Evolutionary conservation across 1,140 invertebrate genomes (phyloP).

Genomic region (Drosophila rufa): DNA sequence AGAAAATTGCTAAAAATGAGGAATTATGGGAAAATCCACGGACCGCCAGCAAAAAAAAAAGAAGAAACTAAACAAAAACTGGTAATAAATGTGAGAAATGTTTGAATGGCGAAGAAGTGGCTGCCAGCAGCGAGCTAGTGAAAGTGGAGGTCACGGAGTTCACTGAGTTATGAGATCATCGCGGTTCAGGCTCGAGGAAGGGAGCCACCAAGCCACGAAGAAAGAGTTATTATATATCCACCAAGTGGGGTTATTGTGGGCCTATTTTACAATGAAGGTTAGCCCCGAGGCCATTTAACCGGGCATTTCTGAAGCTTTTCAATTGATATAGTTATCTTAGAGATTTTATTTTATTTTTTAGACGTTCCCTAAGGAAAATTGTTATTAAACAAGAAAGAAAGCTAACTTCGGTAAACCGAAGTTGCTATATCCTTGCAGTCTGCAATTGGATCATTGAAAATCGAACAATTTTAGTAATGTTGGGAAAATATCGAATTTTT

Average conservation of each 20-base stretch:
- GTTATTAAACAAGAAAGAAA: too few relatives aligned
- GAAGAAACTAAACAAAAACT: conserved; percentile 21
- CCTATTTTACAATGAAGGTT: not conserved
- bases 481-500: too few relatives aligned
- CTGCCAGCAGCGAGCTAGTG: conserved; percentile 30
- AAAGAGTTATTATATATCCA: conserved; percentile 1
- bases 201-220: not conserved
- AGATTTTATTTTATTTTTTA: not conserved
- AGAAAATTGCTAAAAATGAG: conserved; percentile 41
- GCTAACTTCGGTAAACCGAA: too few relatives aligned
- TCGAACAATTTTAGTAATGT: too few relatives aligned
- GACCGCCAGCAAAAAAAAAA: conserved; percentile 4
- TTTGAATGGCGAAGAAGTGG: conserved; percentile 29
- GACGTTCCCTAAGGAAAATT: not conserved
- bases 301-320: too few relatives aligned
- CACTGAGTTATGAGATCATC: conserved; percentile 51
- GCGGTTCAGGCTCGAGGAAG: conserved; percentile 13
- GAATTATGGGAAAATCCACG: conserved; percentile 53
- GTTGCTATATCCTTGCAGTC: too few relatives aligned
- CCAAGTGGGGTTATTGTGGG: conserved; percentile 2
- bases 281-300: not conserved
- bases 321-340: not conserved
- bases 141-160: conserved; percentile 56
- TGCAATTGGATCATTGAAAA: too few relatives aligned
- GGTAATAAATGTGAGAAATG: conserved; percentile 58